A percentile compares a stretch with the other conserved stretches of the same genome.
Conservation (phyloP, 2,113 vertebrate species). For the Platysternon megacephalum region DNA sequence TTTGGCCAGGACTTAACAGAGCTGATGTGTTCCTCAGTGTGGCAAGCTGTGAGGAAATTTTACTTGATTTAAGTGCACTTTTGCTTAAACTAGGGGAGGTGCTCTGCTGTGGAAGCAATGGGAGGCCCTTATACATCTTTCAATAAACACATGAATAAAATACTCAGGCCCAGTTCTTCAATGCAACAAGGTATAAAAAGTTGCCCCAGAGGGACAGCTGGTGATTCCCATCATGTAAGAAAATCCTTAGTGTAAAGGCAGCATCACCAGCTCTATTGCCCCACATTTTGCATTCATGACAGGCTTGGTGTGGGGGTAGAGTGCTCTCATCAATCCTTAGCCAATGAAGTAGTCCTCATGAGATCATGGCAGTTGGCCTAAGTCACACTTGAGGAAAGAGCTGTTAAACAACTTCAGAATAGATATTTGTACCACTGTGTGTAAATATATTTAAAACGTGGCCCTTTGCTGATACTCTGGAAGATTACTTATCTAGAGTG, state of each 20-base stretch:
- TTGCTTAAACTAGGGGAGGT: not conserved
- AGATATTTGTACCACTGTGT: not conserved
- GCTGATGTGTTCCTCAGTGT: not conserved
- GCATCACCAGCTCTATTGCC: rapidly evolving
- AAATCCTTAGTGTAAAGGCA: not conserved
- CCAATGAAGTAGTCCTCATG: not conserved
- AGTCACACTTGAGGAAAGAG: not conserved
- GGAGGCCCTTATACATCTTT: not conserved
- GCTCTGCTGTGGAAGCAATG: too few species aligned
- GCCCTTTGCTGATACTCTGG: not conserved
- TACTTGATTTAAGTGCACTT: not conserved
- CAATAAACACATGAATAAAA: not conserved
- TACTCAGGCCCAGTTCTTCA: not conserved
- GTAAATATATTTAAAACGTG: not conserved
- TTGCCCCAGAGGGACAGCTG: not conserved
- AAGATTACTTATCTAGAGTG: not conserved
- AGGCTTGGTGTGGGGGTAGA: not conserved
- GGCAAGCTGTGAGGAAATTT: not conserved
- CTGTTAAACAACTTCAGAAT: not conserved
- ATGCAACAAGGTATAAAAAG: not conserved
- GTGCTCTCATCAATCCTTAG: not conserved
- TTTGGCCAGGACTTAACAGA: not conserved
- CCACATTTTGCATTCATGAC: not conserved
- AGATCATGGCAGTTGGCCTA: not conserved
- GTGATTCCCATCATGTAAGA: not conserved